These are phyloP conservation scores for Xestia xanthographa DNA, from an alignment of 2,888 invertebrate genomes.

Conservation along the genomic window DNA sequence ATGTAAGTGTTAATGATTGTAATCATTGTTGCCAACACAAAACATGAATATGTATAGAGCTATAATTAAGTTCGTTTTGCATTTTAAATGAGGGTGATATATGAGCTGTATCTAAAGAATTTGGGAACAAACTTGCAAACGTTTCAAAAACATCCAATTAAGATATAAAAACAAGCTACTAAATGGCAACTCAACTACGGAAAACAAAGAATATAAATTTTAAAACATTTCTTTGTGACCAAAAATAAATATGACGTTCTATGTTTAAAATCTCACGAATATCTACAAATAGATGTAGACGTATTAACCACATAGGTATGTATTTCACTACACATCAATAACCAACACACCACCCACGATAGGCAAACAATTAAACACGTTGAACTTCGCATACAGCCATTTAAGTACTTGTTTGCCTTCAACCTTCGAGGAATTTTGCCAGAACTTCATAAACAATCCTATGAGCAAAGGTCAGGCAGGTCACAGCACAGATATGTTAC, in stretches of 20 bases:
- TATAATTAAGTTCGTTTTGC: slow-evolving; percentile 27
- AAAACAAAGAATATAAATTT: slow-evolving; percentile 1
- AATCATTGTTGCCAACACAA: slow-evolving; percentile 33
- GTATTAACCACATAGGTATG: slow-evolving; percentile 23
- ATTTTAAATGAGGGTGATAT: slow-evolving; percentile 37
- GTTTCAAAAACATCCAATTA: slow-evolving; percentile 15
- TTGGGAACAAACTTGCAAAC: slow-evolving; percentile 8
- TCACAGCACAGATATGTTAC: slow-evolving; percentile 16
- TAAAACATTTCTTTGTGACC: background rate
- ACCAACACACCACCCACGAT: slow-evolving; percentile 53
- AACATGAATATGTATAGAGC: slow-evolving; percentile 38
- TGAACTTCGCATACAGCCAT: slow-evolving; percentile 58
- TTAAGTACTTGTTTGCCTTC: slow-evolving; percentile 60
- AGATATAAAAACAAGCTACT: slow-evolving; percentile 4
- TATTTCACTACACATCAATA: slow-evolving; percentile 24
- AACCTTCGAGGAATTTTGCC: slow-evolving; percentile 65
- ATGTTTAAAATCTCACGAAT: slow-evolving; percentile 27
- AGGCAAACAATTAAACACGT: slow-evolving; percentile 44
- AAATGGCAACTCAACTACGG: background rate
- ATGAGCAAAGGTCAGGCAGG: slow-evolving; percentile 39
- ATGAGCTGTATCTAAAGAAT: slow-evolving; percentile 10
- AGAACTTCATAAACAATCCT: slow-evolving; percentile 48
- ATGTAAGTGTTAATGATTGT: slow-evolving; percentile 31
- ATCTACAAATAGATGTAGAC: slow-evolving; percentile 2
- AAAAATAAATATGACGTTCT: slow-evolving; percentile 31